Base-by-base conservation (phyloP, 2,888 invertebrate genomes). In the Micropterix aruncella region DNA sequence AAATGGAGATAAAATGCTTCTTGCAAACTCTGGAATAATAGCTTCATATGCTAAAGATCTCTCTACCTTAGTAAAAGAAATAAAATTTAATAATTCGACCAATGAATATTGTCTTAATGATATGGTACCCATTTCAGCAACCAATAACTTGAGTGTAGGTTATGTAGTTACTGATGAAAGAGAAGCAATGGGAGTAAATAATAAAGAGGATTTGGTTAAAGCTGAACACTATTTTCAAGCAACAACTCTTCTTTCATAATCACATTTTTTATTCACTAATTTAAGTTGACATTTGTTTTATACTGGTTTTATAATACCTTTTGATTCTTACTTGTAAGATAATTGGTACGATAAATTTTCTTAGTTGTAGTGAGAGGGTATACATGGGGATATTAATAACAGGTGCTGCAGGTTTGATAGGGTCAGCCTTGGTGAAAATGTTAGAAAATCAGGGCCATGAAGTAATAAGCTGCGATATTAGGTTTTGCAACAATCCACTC, bases 1-100 rank as follows among this genome's bases (percentile, higher is more conserved):
- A 41, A 41, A 41, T 41, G 41, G 41, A 41, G 41, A 41, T 41
- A 41, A 41, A 41, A 41, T 41, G 41, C 41, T 41, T 41, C 41
- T 41, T 41, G 41, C 41, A 41, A 41, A 41, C 41, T 41, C 41
- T 41, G 41, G 41, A 41, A 41, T 41, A 41, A 41, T 41, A 16
- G 41, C 41, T 41, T 41, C 18, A 41, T 41, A 41, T 41, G 41
- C 41, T 41, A 41, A 41, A 41, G 41, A 41, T 41, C 41, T 41
- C 41, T 41, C 27, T 41, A 41, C 41, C 41, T 41, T 41, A 41
- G 41, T 41, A 41, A 41, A 41, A 41, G 41, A 41, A 41, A 41
- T 41, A 41, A 41, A 41, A 41, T 41, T 41, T 18, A 41, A 41
- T 41, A 41, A 41, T 41, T 41, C 41, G 41, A 41, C 41, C 41